These are phyloP conservation scores for Stomatorhinus ivindoensis DNA, from an alignment of 2,113 vertebrate genomes.

Conservation along the genomic window DNA sequence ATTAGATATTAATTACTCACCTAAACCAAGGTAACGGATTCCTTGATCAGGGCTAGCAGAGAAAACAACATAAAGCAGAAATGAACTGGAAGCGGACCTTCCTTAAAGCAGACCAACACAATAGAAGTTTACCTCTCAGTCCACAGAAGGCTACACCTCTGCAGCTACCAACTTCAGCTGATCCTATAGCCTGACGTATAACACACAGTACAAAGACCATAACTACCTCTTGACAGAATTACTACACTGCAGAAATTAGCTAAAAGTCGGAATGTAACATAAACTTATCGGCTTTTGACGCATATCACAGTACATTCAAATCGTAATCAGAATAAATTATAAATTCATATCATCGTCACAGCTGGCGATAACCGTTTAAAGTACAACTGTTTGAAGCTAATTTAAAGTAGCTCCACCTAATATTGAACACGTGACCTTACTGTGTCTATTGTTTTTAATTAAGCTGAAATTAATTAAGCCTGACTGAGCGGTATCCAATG, in stretches of 20 bases:
- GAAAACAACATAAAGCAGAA: neutral
- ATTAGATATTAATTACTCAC: constrained; percentile 2
- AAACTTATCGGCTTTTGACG: neutral
- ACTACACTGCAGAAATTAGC: neutral
- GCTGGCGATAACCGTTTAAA: neutral
- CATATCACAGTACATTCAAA: neutral
- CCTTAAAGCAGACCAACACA: neutral
- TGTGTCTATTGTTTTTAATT: neutral
- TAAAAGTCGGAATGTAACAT: neutral
- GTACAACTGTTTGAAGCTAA: neutral
- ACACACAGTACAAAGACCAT: neutral
- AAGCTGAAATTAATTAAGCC: neutral
- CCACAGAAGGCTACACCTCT: neutral
- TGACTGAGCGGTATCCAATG: neutral
- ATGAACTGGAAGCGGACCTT: neutral
- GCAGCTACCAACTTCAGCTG: neutral
- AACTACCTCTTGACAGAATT: neutral
- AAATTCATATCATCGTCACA: neutral
- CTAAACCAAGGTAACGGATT: neutral
- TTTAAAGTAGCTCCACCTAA: neutral
- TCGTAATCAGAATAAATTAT: neutral
- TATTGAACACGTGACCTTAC: neutral
- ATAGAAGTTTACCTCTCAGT: neutral
- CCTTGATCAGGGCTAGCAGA: neutral
- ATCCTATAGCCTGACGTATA: neutral